Conservation (phyloP, 2,797 vertebrate genomes). For the Schizopygopsis malacanthus region DNA sequence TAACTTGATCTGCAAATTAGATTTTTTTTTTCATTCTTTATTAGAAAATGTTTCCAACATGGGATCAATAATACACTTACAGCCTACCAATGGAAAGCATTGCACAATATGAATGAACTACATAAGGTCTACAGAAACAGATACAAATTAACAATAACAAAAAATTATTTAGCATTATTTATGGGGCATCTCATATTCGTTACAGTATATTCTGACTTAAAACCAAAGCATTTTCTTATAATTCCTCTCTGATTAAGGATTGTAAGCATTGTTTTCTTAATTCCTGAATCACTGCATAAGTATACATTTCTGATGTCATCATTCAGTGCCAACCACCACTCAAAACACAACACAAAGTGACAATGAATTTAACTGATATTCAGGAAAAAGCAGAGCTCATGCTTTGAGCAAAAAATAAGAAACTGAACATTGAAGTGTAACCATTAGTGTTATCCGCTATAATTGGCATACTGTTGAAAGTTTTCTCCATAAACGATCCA, state of each 20-base stretch:
- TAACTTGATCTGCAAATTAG: neutral
- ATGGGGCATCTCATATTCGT: neutral
- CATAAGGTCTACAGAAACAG: conserved; percentile 9
- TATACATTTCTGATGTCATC: neutral
- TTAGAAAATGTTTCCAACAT: conserved; percentile 33
- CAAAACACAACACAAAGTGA: neutral
- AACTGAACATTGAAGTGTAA: neutral
- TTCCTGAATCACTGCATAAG: conserved; percentile 2
- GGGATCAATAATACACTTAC: conserved; percentile 18
- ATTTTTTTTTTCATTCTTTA: neutral
- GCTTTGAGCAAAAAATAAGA: neutral
- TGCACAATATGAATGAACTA: conserved; percentile 11
- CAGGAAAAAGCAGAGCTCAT: neutral
- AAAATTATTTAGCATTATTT: no score
- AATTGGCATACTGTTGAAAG: no score
- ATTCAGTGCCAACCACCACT: neutral
- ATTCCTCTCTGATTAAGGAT: neutral
- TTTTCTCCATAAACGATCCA: neutral
- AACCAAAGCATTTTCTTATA: neutral
- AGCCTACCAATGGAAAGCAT: conserved; percentile 19
- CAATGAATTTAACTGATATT: neutral
- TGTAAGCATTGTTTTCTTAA: neutral
- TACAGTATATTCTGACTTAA: neutral
- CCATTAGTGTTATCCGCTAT: neutral
- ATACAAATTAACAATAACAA: neutral